These are phyloP conservation scores for Lampris incognitus DNA, from an alignment of 2,113 vertebrate genomes.

Conservation along the genomic window DNA sequence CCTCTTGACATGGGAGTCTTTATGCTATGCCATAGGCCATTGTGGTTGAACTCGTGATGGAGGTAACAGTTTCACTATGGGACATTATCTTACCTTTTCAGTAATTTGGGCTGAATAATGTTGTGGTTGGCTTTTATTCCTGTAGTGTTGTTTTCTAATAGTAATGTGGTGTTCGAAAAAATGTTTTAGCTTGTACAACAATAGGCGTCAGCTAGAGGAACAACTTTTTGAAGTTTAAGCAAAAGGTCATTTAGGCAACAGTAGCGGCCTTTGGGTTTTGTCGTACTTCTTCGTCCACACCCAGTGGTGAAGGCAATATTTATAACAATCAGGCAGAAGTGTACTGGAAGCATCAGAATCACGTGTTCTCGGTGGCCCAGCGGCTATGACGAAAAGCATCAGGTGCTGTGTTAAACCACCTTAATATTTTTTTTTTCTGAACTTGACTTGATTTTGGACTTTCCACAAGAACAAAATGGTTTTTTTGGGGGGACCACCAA, in stretches of 20 bases:
- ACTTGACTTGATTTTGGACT: too few species aligned
- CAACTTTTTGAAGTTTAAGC: constrained; percentile 1
- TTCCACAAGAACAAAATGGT: too few species aligned
- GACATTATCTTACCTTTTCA: constrained; percentile 19
- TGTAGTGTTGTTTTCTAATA: not conserved
- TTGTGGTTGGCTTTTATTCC: too few species aligned
- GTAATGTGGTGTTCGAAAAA: constrained; percentile 15
- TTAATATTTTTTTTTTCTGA: too few species aligned
- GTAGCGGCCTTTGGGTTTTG: not conserved
- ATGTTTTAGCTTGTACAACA: not conserved
- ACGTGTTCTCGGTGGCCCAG: too few species aligned
- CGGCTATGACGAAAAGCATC: too few species aligned
- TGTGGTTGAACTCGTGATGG: constrained; percentile 64
- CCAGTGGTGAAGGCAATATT: not conserved
- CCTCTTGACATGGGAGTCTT: constrained; percentile 40
- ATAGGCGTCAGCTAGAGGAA: not conserved
- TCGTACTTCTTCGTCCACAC: not conserved
- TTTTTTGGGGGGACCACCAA: too few species aligned
- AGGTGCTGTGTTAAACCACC: too few species aligned
- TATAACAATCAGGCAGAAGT: not conserved
- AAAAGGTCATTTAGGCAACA: not conserved
- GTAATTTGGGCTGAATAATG: constrained; percentile 10
- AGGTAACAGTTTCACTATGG: constrained; percentile 65
- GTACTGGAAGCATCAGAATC: too few species aligned
- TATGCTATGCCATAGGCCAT: constrained; percentile 45